Base-by-base conservation (phyloP, 2,888 invertebrate species). In the Sphinx pinastri region DNA sequence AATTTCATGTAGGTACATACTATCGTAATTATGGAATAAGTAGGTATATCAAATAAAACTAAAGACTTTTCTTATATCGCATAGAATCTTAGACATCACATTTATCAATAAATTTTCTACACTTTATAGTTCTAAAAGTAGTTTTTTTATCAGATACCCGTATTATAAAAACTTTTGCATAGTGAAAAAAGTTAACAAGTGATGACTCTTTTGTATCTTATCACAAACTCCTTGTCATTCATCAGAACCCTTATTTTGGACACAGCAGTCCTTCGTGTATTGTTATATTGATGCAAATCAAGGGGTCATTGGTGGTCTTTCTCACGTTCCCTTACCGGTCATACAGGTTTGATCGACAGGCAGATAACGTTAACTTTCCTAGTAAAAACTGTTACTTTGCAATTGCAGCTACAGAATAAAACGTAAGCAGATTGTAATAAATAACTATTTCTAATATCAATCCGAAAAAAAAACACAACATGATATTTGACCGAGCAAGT, bases 291-390 rank as follows among this genome's bases (percentile, higher is more conserved):
- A 77, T 76, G 75, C 75, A 76, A 76, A 78, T 75, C 73, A 77
- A 71, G 77, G 77, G 79, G 63, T 63, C 63, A 63, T 76, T 77
- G 77, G 16, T 68, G 51, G 13, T 67, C n/a, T 58, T 79, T 79
- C 80, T 73, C 76, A 75, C 77, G 77, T 73, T 70, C 59, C 71
- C 63, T 72, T 47, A 49, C 58, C 59, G 70, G 63, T 68, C 70
- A 74, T 77, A 76, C 77, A 76, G 75, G 79, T 79, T 79, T 73
- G 68, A 73, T 73, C 55, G 68, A 69, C 68, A 16, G 67, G 57
- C 52, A 72, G 73, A 74, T 70, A 72, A 67, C 38, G 7, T 16
- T 63, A 67, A 66, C 71, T 73, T 60, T 70, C 60, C 47, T 54
- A 16, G 5, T 60, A 63, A 60, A 25, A 52, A 45, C 68, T 71